Percentiles rank a stretch among this genome's conserved stretches.
Conservation (phyloP, 2,797 vertebrate species). For the Dendrocincla fuliginosa region DNA sequence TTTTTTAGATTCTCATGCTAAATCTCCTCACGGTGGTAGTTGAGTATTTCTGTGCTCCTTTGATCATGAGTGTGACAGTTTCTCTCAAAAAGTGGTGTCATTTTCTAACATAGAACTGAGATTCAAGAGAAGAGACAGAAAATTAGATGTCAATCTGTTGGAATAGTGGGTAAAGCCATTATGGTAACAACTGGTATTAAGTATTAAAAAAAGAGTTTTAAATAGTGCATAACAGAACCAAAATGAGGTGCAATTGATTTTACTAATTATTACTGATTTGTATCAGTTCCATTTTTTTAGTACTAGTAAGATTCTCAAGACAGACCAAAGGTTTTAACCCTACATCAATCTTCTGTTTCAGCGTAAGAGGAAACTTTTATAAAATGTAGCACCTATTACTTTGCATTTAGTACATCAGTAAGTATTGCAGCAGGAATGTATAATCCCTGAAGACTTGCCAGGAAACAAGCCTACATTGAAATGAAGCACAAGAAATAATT, state of each 20-base stretch:
- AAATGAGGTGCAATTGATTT: background rate
- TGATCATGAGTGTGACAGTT: background rate
- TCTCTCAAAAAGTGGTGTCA: conserved; percentile 17
- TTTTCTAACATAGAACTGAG: background rate
- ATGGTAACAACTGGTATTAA: background rate
- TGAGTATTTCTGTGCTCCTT: conserved; percentile 4
- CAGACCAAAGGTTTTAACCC: background rate
- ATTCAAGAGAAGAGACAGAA: background rate
- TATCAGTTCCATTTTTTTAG: background rate
- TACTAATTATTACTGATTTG: background rate
- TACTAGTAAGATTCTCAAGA: background rate
- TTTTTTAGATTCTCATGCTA: background rate
- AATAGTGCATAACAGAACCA: background rate
- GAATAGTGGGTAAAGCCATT: background rate
- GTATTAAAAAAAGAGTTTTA: background rate
- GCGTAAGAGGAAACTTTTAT: background rate
- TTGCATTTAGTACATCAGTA: conserved; percentile 17
- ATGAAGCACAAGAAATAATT: conserved; percentile 48
- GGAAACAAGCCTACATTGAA: conserved; percentile 33
- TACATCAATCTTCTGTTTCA: background rate
- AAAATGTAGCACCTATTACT: background rate
- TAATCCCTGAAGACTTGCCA: conserved; percentile 47
- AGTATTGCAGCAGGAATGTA: conserved; percentile 12
- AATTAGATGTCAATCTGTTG: background rate
- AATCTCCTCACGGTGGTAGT: background rate